A percentile compares a stretch with the other conserved stretches of the same genome.
Evolutionary conservation across 2,888 invertebrate species (phyloP).

Genomic region (Drosophila helvetica): DNA sequence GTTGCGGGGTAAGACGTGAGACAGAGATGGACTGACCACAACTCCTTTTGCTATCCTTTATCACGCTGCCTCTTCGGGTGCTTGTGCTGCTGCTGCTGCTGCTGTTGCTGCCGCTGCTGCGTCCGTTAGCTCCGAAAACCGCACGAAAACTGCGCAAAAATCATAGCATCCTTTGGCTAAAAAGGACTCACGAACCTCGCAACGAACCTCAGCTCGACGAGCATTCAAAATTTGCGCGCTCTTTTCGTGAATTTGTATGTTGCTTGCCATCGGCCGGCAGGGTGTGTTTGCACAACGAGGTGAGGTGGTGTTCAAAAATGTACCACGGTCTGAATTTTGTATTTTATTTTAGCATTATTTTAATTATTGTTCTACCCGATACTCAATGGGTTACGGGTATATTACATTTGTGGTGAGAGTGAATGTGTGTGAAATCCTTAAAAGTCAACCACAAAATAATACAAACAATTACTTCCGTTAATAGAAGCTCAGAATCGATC

Average conservation of each 20-base stretch:
- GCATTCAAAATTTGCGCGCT: slow-evolving; percentile 10
- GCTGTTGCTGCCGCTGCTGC: slow-evolving; percentile 56
- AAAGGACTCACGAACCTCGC: slow-evolving; percentile 56
- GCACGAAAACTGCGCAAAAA: slow-evolving; percentile 80
- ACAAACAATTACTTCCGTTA: too few relatives aligned
- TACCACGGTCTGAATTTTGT: too few relatives aligned
- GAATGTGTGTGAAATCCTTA: too few relatives aligned
- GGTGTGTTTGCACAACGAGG: not conserved
- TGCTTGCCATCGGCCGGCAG: not conserved
- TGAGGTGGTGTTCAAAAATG: not conserved
- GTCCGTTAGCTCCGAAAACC: slow-evolving; percentile 77
- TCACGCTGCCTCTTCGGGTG: slow-evolving; percentile 29
- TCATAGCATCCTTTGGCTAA: slow-evolving; percentile 67
- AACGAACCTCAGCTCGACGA: slow-evolving; percentile 13
- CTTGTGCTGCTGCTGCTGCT: slow-evolving; percentile 24
- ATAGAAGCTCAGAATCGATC: too few relatives aligned
- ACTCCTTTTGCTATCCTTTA: slow-evolving; percentile 13
- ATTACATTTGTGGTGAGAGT: too few relatives aligned
- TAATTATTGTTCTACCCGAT: too few relatives aligned
- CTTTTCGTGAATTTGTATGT: not conserved
- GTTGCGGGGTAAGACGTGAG: not conserved
- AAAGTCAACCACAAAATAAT: too few relatives aligned
- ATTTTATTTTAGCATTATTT: too few relatives aligned
- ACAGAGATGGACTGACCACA: slow-evolving; percentile 17
- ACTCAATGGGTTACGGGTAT: too few relatives aligned